These are phyloP conservation scores for Parus major DNA, from an alignment of 2,113 vertebrate genomes.

Conservation along the genomic window DNA sequence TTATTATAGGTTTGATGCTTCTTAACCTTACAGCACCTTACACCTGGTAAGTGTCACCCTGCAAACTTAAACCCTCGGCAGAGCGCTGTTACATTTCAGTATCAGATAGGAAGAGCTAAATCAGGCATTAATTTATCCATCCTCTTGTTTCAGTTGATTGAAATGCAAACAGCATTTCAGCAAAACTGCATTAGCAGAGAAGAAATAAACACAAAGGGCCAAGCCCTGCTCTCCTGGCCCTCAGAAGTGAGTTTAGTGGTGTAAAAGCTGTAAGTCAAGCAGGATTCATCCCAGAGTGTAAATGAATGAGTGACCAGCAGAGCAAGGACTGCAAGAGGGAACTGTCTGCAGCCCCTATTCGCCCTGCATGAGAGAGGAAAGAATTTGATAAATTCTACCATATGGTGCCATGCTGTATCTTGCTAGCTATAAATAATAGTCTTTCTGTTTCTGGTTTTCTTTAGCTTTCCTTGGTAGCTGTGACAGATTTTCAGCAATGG, in stretches of 20 bases:
- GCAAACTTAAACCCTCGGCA: slow-evolving; percentile 20
- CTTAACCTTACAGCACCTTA: slow-evolving; percentile 87
- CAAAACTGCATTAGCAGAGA: background rate
- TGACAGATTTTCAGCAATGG: slow-evolving; percentile 55
- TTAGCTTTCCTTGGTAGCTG: slow-evolving; percentile 47
- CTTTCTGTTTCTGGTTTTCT: slow-evolving; percentile 64
- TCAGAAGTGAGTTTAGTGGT: background rate
- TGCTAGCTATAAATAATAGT: slow-evolving; percentile 68
- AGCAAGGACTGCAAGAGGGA: background rate
- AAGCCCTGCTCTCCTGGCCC: background rate
- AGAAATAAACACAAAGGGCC: background rate
- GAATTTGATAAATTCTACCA: slow-evolving; percentile 69
- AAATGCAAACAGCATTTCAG: slow-evolving; percentile 37
- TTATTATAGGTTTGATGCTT: slow-evolving; percentile 82
- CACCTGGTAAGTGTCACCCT: slow-evolving; percentile 73
- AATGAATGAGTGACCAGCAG: slow-evolving; percentile 31
- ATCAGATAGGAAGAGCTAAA: background rate
- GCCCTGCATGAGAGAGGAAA: slow-evolving; percentile 30
- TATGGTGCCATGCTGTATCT: slow-evolving; percentile 68
- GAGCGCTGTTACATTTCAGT: background rate
- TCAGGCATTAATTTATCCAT: background rate
- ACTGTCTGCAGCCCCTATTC: slow-evolving; percentile 1
- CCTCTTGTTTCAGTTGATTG: slow-evolving; percentile 30
- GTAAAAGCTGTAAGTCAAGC: background rate
- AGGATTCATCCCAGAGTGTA: background rate